These are phyloP conservation scores for Callorhinus ursinus DNA, from an alignment of 2,113 vertebrate species.

Conservation along the genomic window DNA sequence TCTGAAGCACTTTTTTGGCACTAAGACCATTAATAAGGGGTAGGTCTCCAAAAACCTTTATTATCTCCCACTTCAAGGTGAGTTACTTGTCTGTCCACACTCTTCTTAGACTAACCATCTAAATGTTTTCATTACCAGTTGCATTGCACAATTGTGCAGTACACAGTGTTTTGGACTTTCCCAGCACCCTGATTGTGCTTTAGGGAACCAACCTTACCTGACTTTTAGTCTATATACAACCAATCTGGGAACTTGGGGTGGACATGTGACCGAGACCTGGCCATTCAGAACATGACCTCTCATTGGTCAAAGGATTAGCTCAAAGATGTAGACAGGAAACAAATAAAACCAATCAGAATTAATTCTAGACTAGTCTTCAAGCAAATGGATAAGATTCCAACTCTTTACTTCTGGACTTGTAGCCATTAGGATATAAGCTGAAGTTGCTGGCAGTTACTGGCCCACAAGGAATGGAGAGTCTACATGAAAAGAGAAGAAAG, in stretches of 20 bases:
- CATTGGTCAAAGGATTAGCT: background rate
- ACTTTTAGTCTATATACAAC: background rate
- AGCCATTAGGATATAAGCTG: background rate
- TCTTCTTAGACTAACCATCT: background rate
- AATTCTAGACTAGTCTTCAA: background rate
- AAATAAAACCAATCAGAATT: background rate
- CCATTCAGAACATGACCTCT: background rate
- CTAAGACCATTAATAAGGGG: background rate
- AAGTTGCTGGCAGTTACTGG: background rate
- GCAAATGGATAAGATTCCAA: background rate
- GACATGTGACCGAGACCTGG: background rate
- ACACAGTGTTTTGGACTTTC: background rate
- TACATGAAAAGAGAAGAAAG: background rate
- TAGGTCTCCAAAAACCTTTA: background rate
- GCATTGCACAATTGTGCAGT: background rate
- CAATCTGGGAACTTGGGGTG: background rate
- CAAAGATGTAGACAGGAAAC: background rate
- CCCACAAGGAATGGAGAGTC: background rate
- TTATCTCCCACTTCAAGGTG: background rate
- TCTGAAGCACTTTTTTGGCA: background rate
- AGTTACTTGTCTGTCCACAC: background rate
- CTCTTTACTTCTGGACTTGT: background rate
- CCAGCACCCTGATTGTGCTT: background rate
- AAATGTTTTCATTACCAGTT: background rate
- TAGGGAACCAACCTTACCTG: background rate